These are phyloP conservation scores for Cephus nigrinus DNA, from an alignment of 2,888 invertebrate genomes.

Conservation along the genomic window DNA sequence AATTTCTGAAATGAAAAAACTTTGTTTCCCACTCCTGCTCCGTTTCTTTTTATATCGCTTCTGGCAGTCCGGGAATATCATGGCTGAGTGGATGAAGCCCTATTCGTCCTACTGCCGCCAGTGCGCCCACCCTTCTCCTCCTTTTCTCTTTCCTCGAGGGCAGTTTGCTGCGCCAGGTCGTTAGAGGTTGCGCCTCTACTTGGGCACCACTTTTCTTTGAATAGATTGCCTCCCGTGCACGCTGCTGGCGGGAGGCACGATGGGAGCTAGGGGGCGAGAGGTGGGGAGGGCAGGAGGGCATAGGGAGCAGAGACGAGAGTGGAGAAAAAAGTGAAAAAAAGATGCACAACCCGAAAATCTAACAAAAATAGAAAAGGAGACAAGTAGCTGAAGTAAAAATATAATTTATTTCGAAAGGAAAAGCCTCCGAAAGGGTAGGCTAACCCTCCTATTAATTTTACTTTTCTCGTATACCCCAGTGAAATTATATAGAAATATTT, in stretches of 20 bases:
- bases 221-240: not conserved
- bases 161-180: conserved; percentile 2
- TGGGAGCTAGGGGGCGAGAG: no score
- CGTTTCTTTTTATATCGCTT: conserved; percentile 1
- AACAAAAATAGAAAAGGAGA: not conserved
- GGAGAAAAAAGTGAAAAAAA: no score
- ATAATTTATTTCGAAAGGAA: not conserved
- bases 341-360: not conserved
- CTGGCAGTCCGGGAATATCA: conserved; percentile 5
- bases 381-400: not conserved
- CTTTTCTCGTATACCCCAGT: not conserved
- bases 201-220: not conserved
- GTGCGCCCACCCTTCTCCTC: not conserved
- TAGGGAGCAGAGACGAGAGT: no score
- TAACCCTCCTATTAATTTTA: not conserved
- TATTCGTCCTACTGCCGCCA: not conserved
- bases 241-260: not conserved
- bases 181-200: conserved; percentile 4
- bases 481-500: no score
- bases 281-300: no score
- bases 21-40: not conserved
- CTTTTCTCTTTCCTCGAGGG: not conserved
- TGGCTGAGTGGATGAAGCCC: conserved; percentile 7
- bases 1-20: conserved; percentile 8
- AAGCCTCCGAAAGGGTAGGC: not conserved